Conservation (phyloP, 2,113 vertebrate genomes). For the Pampusana beccarii region DNA sequence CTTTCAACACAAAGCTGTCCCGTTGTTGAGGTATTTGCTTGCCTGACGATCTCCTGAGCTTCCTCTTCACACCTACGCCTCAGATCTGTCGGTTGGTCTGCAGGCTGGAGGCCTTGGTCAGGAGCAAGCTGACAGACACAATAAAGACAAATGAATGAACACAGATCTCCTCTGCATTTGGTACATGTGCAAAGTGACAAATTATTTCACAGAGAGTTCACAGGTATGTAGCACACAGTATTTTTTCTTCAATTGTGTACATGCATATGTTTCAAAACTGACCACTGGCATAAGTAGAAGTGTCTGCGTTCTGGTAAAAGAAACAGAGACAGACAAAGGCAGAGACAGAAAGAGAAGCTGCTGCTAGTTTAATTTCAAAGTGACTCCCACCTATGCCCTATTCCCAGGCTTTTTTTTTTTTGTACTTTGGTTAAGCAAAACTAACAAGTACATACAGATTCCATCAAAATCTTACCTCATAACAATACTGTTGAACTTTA, state of each 20-base stretch:
- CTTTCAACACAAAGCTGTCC: slow-evolving; percentile 87
- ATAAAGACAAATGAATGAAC: not conserved
- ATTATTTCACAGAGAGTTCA: not conserved
- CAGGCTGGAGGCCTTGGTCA: slow-evolving; percentile 93
- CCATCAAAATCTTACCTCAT: slow-evolving; percentile 80
- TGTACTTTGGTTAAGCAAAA: not conserved
- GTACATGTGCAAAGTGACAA: not conserved
- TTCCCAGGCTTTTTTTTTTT: not conserved
- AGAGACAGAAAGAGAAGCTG: not conserved
- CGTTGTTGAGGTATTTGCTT: slow-evolving; percentile 78
- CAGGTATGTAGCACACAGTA: not conserved
- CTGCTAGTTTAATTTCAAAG: not conserved
- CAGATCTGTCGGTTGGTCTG: slow-evolving; percentile 90
- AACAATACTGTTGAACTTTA: slow-evolving; percentile 96
- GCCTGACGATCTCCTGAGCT: slow-evolving; percentile 90
- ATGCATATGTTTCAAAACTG: not conserved
- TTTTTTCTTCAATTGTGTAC: not conserved
- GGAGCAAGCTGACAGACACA: slow-evolving; percentile 84
- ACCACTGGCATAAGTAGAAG: not conserved
- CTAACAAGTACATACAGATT: not conserved
- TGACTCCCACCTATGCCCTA: fast-evolving
- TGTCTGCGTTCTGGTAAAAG: not conserved
- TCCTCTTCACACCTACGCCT: slow-evolving; percentile 91
- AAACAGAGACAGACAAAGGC: not conserved
- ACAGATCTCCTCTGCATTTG: not conserved